These are phyloP conservation scores for Petaurus breviceps DNA, from an alignment of 2,113 vertebrate species.

Conservation along the genomic window DNA sequence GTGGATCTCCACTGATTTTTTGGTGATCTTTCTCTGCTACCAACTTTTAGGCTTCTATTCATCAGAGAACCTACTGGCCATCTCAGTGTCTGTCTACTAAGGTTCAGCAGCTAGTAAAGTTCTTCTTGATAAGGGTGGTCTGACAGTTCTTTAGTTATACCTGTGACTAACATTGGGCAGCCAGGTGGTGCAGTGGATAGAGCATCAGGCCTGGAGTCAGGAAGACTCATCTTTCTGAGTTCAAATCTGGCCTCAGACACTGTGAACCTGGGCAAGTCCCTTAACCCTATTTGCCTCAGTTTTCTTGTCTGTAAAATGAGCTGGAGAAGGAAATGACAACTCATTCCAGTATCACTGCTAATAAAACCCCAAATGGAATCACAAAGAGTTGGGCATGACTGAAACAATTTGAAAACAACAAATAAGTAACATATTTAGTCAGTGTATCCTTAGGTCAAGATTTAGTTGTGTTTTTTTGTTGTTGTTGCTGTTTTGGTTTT, in stretches of 20 bases:
- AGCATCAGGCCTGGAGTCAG: not conserved
- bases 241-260: not conserved
- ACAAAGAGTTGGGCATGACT: not conserved
- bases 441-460: not conserved
- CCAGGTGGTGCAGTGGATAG: not conserved
- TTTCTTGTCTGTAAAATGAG: not conserved
- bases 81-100: not conserved
- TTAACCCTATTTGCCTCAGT: not conserved
- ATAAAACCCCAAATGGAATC: not conserved
- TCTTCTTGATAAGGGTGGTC: not conserved
- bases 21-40: not conserved
- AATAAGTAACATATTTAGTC: not conserved
- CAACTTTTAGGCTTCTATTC: not conserved
- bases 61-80: no score
- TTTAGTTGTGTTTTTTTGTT: not conserved
- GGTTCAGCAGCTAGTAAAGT: not conserved
- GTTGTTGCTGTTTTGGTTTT: not conserved
- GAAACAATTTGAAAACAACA: not conserved
- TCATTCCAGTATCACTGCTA: not conserved
- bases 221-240: not conserved
- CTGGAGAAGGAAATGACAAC: not conserved
- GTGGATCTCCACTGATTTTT: not conserved
- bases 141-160: not conserved
- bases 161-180: not conserved
- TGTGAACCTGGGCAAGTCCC: not conserved